Percentiles rank a stretch among this genome's conserved stretches.
These are phyloP conservation scores for Schlechtendalia chinensis DNA, from an alignment of 1,140 invertebrate genomes.

Conservation along the genomic window DNA sequence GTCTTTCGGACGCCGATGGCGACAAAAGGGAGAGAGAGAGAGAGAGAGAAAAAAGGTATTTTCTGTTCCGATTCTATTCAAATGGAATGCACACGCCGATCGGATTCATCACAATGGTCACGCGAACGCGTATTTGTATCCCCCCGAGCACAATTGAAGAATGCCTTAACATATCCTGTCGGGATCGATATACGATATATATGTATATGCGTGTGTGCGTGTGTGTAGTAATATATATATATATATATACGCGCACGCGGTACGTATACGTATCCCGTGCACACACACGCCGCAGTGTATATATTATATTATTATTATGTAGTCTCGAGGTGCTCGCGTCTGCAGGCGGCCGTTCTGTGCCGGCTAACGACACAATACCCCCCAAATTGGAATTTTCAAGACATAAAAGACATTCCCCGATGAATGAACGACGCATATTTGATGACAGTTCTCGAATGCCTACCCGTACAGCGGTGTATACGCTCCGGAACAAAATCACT, in stretches of 20 bases:
- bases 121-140: constrained; percentile 26
- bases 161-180: constrained; percentile 43
- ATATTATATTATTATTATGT: constrained; percentile 34
- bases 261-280: neutral
- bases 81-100: constrained; percentile 37
- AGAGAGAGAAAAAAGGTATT: constrained; percentile 15
- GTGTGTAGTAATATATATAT: neutral
- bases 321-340: constrained; percentile 18
- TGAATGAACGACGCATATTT: constrained; percentile 42
- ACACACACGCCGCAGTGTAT: constrained; percentile 2
- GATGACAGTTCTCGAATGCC: constrained; percentile 32
- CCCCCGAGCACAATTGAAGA: constrained; percentile 24
- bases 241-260: neutral
- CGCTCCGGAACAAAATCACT: neutral
- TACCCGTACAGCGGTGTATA: no score
- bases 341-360: constrained; percentile 41
- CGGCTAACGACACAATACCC: constrained; percentile 5
- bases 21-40: neutral
- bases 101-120: constrained; percentile 42
- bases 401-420: constrained; percentile 44
- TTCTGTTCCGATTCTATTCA: constrained; percentile 45
- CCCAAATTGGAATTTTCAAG: constrained; percentile 46
- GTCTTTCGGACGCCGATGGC: constrained; percentile 33
- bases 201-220: neutral
- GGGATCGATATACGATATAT: constrained; percentile 36